Evolutionary conservation across 2,797 vertebrate species (phyloP).

Genomic region (Mus spretus): DNA sequence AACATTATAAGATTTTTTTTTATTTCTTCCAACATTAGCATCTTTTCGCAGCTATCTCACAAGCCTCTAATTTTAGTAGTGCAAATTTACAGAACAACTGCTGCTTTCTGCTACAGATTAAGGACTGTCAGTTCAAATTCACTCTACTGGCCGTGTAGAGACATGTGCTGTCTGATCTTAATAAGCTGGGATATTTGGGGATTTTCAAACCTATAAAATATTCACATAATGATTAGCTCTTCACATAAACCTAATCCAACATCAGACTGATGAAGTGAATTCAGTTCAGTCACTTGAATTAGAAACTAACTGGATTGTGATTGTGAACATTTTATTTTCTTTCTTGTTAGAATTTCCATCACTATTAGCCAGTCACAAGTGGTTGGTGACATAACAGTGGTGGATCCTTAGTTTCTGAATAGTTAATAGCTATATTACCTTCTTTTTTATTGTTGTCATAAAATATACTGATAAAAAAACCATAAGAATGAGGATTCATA

Average conservation of each 20-base stretch:
- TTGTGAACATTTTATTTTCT: background rate
- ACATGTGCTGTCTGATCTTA: constrained; percentile 37
- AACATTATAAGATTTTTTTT: constrained; percentile 44
- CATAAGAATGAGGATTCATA: background rate
- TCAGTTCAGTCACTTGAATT: constrained; percentile 3
- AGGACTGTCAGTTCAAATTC: constrained; percentile 57
- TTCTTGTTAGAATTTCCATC: background rate
- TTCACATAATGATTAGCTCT: constrained; percentile 1
- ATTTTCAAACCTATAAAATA: constrained; percentile 31
- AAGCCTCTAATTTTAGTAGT: constrained; percentile 70
- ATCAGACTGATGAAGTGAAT: background rate
- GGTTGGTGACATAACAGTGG: background rate
- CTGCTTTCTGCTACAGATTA: constrained; percentile 54
- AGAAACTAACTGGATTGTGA: background rate
- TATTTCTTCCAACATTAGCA: constrained; percentile 46
- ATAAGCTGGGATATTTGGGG: background rate
- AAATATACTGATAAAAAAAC: background rate
- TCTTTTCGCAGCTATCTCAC: constrained; percentile 73
- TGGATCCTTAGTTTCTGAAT: background rate
- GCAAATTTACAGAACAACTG: constrained; percentile 69
- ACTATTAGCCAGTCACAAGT: background rate
- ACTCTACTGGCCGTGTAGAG: constrained; percentile 3
- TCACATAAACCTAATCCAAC: background rate
- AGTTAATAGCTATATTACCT: background rate
- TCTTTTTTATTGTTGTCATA: background rate